Percentiles rank a stretch among this genome's conserved stretches.
Conservation (phyloP, 2,888 invertebrate genomes). For the Troglohyphantes excavatus region DNA sequence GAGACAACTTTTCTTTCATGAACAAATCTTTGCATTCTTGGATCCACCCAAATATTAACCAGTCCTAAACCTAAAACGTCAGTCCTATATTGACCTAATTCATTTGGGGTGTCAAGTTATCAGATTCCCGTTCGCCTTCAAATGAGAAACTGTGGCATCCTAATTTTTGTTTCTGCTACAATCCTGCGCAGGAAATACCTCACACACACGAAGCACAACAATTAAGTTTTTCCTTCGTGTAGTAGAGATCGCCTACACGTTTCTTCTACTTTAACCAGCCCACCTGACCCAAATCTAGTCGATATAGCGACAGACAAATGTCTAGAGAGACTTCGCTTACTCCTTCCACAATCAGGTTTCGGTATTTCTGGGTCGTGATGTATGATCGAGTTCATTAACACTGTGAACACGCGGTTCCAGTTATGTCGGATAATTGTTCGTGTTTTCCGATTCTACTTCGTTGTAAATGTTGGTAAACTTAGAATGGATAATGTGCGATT, state of each 20-base stretch:
- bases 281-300: conserved; percentile 11
- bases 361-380: conserved; percentile 29
- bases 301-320: neutral
- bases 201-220: neutral
- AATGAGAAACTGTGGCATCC: neutral
- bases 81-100: too few species aligned
- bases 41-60: too few species aligned
- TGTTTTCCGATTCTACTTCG: too few species aligned
- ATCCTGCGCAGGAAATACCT: neutral
- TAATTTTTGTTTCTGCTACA: neutral
- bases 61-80: too few species aligned
- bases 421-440: too few species aligned
- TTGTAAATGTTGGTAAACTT: too few species aligned
- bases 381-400: conserved; percentile 15
- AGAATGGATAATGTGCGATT: too few species aligned
- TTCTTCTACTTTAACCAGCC: neutral
- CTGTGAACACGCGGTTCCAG: neutral
- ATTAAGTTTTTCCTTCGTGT: neutral
- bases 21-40: too few species aligned
- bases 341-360: conserved; percentile 21
- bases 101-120: too few species aligned
- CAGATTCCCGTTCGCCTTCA: too few species aligned
- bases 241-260: neutral
- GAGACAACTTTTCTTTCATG: too few species aligned
- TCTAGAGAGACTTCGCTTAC: neutral